Base-by-base conservation (phyloP, 2,113 vertebrate species). In the Numida meleagris region DNA sequence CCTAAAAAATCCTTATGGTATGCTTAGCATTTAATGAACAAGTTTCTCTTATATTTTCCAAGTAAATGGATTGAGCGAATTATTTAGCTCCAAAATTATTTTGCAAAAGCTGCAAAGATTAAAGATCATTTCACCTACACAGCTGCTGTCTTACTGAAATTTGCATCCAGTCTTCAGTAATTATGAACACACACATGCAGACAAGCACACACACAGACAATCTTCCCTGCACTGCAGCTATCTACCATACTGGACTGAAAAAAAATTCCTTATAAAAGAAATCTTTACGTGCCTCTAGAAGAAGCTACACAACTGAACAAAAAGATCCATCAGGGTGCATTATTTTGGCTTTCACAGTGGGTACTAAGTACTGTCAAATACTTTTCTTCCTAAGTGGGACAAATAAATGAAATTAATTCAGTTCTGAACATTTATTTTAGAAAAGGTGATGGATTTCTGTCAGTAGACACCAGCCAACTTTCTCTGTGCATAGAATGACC, bases 401-500 rank as follows among this genome's bases (percentile, higher is more conserved):
- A 93, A 97, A 96, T 89, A 62, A 88, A 86, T 82, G 46, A 96
- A 96, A 96, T 97, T 80, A 88, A 95, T 95, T 85, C 61, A 73
- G 65, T 95, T 97, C 96, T 96, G 83, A 88, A 93, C 42, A 90
- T 95, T 95, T 80, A 58, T 94, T 95, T 94, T 51, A 79, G 87
- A 95, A 96, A 94, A 95, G 33, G 94, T 93, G 78, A 76, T 76
- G 87, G 70, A 86, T 97, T 97, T 95, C 85, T 96, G n/a, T 82
- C 88, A 4, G 51, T 63, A 81, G 79, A 93, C 90, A 89, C 95
- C 97, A 98, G 79, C 82, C 66, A 89, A 96, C 86, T 98, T 97
- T 97, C 63, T 89, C 95, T 97, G 79, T 96, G 96, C 97, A 97
- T 97, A 94, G 96, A 96, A 97, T 98, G 98, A 98, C 98, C 98